A percentile compares a stretch with the other conserved stretches of the same genome.
phyloP scores from a whole-genome alignment of 2,888 invertebrate species.

The Zeuzera pyrina region DNA sequence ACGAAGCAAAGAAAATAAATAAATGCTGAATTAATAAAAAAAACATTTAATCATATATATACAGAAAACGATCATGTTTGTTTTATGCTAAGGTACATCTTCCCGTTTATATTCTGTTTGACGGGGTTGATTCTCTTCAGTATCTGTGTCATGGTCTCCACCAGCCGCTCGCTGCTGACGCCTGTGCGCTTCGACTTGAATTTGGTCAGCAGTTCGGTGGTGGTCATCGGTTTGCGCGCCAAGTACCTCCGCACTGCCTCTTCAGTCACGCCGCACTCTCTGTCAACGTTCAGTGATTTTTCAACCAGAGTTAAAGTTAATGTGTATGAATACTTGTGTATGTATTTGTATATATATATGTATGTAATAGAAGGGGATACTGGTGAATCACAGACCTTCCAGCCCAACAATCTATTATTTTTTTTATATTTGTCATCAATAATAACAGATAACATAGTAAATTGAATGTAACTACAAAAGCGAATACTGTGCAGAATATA shows the following conservation, averaged over 20 bases:
- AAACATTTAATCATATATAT: neutral
- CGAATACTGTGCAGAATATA: too few species aligned
- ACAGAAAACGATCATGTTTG: conserved; percentile 41
- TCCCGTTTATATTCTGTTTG: conserved; percentile 92
- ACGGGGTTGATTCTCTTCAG: conserved; percentile 95
- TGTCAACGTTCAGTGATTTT: conserved; percentile 58
- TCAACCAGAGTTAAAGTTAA: too few species aligned
- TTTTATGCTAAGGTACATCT: conserved; percentile 94
- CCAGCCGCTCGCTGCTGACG: conserved; percentile 90
- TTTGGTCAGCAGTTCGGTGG: conserved; percentile 94
- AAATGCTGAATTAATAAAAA: neutral
- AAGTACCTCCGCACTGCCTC: conserved; percentile 95
- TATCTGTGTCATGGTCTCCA: conserved; percentile 94
- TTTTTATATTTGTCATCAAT: too few species aligned
- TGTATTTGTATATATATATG: too few species aligned
- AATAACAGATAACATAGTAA: too few species aligned
- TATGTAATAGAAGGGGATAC: too few species aligned
- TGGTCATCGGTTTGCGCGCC: conserved; percentile 97
- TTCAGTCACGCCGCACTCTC: conserved; percentile 93
- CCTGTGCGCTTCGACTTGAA: conserved; percentile 96
- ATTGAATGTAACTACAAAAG: too few species aligned
- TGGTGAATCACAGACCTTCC: too few species aligned
- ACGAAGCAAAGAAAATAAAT: too few species aligned
- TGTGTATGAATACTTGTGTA: too few species aligned
- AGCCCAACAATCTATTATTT: too few species aligned